Evolutionary conservation across 2,113 vertebrate genomes (phyloP).

Genomic region (Odocoileus virginianus): DNA sequence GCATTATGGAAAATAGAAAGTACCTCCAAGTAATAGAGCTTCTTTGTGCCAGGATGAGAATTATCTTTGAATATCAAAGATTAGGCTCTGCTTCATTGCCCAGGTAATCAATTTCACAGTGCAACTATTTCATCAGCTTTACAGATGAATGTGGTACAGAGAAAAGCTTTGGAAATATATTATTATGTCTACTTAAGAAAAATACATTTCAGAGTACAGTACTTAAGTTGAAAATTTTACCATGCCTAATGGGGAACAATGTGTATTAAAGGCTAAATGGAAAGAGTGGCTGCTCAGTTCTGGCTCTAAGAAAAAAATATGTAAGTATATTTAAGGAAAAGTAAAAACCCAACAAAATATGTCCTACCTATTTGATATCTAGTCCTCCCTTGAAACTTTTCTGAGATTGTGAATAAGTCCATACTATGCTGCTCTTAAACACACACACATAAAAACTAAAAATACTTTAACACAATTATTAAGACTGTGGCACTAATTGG

Average conservation of each 20-base stretch:
- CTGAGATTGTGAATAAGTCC: background rate
- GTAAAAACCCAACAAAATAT: background rate
- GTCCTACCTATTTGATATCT: background rate
- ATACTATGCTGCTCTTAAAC: background rate
- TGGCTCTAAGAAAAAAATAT: background rate
- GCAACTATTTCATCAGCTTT: conserved; percentile 40
- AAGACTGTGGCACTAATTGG: background rate
- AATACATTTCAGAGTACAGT: conserved; percentile 10
- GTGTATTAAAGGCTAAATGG: background rate
- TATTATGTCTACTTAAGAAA: conserved; percentile 54
- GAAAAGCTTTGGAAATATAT: conserved; percentile 45
- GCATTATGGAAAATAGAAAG: background rate
- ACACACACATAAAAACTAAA: background rate
- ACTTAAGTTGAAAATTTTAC: conserved; percentile 15
- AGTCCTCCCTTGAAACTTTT: background rate
- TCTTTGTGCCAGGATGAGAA: background rate
- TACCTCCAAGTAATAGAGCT: background rate
- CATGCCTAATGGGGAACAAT: conserved; percentile 27
- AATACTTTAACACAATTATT: background rate
- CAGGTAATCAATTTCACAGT: conserved; percentile 53
- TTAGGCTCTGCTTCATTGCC: conserved; percentile 29
- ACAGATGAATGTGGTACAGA: background rate
- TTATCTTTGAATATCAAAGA: conserved; percentile 42
- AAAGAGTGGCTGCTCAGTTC: background rate
- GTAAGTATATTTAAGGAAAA: background rate